Evolutionary conservation across 2,888 invertebrate genomes (phyloP).

Genomic region (Leptopilina myrica): DNA sequence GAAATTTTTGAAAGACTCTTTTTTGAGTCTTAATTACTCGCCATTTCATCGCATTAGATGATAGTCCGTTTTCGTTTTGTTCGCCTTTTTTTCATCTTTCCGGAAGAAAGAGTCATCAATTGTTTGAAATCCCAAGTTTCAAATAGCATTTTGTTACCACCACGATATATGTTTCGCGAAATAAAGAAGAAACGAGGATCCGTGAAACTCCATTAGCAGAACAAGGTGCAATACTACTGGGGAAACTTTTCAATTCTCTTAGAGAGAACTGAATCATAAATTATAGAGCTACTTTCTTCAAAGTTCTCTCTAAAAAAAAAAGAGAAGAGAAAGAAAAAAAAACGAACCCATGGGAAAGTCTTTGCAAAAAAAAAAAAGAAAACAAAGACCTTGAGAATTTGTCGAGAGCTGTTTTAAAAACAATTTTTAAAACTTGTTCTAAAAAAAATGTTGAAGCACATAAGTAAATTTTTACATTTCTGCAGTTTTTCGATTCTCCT

Average conservation of each 20-base stretch:
- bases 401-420: not conserved
- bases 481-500: too few species aligned
- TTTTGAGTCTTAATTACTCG: not conserved
- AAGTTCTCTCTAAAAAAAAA: not conserved
- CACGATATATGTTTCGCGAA: slow-evolving; percentile 15
- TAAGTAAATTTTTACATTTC: too few species aligned
- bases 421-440: not conserved
- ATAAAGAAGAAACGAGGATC: slow-evolving; percentile 24
- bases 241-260: slow-evolving; percentile 33
- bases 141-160: slow-evolving; percentile 29
- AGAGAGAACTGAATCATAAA: slow-evolving; percentile 35
- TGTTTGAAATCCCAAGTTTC: slow-evolving; percentile 25
- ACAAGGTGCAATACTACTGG: slow-evolving; percentile 21
- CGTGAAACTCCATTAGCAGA: slow-evolving; percentile 28
- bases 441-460: too few species aligned
- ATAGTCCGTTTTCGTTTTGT: not conserved
- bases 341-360: slow-evolving; percentile 8
- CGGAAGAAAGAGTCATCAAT: not conserved
- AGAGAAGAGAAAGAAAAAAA: too few species aligned
- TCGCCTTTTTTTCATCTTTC: not conserved
- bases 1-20: too few species aligned
- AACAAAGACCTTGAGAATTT: not conserved
- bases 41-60: not conserved
- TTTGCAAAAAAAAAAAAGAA: not conserved
- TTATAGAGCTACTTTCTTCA: slow-evolving; percentile 24